Percentiles rank a stretch among this genome's conserved stretches.
These are phyloP conservation scores for Aphelenchoides bicaudatus DNA, from an alignment of 2,888 invertebrate species.

Conservation along the genomic window DNA sequence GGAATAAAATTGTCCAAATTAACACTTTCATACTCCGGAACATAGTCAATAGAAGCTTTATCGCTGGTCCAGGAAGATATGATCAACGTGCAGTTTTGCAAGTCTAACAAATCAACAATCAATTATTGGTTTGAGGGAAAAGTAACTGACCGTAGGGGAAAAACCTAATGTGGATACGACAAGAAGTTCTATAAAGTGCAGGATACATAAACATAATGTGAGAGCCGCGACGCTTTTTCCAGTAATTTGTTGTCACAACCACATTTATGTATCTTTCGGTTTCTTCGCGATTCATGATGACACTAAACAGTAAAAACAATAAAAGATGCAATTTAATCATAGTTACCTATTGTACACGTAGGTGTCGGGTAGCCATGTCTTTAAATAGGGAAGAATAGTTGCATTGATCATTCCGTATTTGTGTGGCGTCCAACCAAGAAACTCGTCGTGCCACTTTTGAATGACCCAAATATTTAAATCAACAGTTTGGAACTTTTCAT, in stretches of 20 bases:
- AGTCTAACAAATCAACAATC: too few relatives aligned
- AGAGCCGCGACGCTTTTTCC: constrained; percentile 51
- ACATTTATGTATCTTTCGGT: constrained; percentile 58
- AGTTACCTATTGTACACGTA: constrained; percentile 47
- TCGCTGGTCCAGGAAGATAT: constrained; percentile 59
- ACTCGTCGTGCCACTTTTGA: constrained; percentile 58
- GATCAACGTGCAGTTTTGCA: constrained; percentile 51
- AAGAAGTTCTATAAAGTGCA: constrained; percentile 55
- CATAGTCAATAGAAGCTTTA: constrained; percentile 53
- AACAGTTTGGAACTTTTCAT: constrained; percentile 58
- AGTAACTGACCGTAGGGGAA: constrained; percentile 54
- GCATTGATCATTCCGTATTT: constrained; percentile 56
- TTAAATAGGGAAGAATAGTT: constrained; percentile 54
- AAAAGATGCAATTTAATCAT: constrained; percentile 1
- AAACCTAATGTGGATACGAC: constrained; percentile 53
- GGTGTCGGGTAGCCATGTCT: constrained; percentile 57
- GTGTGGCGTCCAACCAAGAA: constrained; percentile 56
- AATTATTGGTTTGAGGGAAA: too few relatives aligned
- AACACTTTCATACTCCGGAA: constrained; percentile 47
- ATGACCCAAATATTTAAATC: constrained; percentile 59
- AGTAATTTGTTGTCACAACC: constrained; percentile 55
- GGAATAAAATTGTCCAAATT: constrained; percentile 57
- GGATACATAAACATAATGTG: constrained; percentile 59
- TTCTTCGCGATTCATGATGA: constrained; percentile 59
- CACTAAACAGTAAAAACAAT: constrained; percentile 34